Base-by-base conservation (phyloP, 2,113 vertebrate genomes). In the Gobiocypris rarus region DNA sequence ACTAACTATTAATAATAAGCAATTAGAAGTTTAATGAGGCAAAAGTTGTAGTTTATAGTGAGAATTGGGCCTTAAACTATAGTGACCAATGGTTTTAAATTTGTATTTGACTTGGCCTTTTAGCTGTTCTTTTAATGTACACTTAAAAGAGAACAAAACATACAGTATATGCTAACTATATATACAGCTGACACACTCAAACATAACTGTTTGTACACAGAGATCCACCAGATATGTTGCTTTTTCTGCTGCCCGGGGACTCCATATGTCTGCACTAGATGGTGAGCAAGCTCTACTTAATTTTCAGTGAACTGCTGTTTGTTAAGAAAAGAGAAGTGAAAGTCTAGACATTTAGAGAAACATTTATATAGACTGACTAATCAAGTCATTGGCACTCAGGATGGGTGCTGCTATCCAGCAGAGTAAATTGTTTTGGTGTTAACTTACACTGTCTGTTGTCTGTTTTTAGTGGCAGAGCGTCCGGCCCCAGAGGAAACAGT, bases 221-320 rank as follows among this genome's bases (percentile, higher is more conserved):
- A 95, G 89, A 92, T 82, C 86, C 9, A 54, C 90, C 8, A 88
- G 84, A 87, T 86, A 87, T 89, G 8, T 85, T 52, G 81, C 81
- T 54, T 31, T 87, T 75, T 90, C 76, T 48, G 38, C 56, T 4
- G 45, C 80, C 8, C 84, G 93, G 85, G 69, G 84, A 28, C 85
- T 94, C 28, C 96, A 95, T 82, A 93, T 91, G 86, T 91, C 94
- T 75, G 94, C 93, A 67, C 80, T 93, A 52, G 88, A 95, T 6
- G 95, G 96, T 96, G 86, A 90, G 89, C 45, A 43, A 73, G 9
- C 34, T 45, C 5, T 77, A 9, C 43, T 24, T 76, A 63, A 17
- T 63, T 19, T 73, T n/a, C 13, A n/a, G n/a, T 34, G 13, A 19
- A 41, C 10, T 43, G 3, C 10, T 31, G 10, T 34, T 69, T 69